phyloP scores from a whole-genome alignment of 2,888 invertebrate species.

The Tortricodes alternella region DNA sequence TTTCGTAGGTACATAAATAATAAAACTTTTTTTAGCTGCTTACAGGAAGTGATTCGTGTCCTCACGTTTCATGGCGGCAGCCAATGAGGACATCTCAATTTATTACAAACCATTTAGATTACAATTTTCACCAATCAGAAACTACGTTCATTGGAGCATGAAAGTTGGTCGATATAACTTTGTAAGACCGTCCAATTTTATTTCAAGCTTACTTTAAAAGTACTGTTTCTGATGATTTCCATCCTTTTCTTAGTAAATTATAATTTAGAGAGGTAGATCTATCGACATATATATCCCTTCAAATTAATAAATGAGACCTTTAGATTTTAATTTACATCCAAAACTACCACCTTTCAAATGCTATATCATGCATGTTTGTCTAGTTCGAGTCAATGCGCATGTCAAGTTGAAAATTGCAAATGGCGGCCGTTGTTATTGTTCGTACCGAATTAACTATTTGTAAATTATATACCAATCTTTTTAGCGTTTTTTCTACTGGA shows the following conservation, averaged over 20 bases:
- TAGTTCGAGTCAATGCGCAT: conserved; percentile 85
- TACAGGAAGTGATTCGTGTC: conserved; percentile 78
- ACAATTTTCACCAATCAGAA: conserved; percentile 62
- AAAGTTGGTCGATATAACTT: conserved; percentile 55
- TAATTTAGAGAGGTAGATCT: background rate
- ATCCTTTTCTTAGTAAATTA: background rate
- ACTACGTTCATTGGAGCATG: conserved; percentile 68
- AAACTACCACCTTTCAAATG: conserved; percentile 53
- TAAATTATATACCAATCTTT: conserved; percentile 86
- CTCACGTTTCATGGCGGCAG: conserved; percentile 68
- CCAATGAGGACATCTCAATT: conserved; percentile 58
- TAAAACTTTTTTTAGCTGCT: conserved; percentile 28
- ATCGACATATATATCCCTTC: background rate
- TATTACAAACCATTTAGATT: conserved; percentile 67
- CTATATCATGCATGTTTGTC: conserved; percentile 71
- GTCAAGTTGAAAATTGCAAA: conserved; percentile 95
- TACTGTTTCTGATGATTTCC: background rate
- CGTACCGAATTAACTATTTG: conserved; percentile 92
- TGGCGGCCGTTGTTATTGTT: conserved; percentile 99
- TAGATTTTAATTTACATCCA: conserved; percentile 18
- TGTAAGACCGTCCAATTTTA: conserved; percentile 45
- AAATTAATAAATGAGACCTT: background rate
- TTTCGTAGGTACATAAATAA: conserved; percentile 3
- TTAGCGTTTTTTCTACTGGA: conserved; percentile 83
- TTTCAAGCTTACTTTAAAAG: background rate